Evolutionary conservation across 2,888 invertebrate genomes (phyloP).

Genomic region (Tenthredo livida): DNA sequence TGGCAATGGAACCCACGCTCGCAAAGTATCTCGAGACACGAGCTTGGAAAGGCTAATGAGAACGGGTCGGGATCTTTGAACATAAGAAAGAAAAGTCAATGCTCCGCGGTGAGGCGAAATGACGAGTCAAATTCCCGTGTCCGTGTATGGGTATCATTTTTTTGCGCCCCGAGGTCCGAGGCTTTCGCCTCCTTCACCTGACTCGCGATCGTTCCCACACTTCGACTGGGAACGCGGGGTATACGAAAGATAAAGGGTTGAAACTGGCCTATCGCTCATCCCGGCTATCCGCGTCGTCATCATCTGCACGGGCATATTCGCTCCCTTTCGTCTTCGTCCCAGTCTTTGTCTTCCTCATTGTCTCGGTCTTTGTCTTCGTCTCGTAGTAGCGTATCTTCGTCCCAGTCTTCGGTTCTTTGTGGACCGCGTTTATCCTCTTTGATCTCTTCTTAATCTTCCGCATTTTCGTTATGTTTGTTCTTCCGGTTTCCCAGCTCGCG

Average conservation of each 20-base stretch:
- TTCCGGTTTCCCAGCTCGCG: slow-evolving; percentile 2
- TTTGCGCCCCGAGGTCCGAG: background rate
- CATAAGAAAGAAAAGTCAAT: background rate
- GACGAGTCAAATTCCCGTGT: background rate
- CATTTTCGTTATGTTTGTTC: slow-evolving; percentile 2
- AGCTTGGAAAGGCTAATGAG: background rate
- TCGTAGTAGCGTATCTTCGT: too few species aligned
- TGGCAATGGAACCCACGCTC: background rate
- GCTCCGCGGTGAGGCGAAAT: background rate
- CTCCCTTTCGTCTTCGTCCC: background rate
- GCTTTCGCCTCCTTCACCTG: background rate
- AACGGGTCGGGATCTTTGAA: background rate
- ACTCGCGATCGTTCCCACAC: background rate
- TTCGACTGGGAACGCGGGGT: background rate
- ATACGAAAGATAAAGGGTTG: background rate
- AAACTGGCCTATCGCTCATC: slow-evolving; percentile 19
- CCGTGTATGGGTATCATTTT: background rate
- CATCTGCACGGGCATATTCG: background rate
- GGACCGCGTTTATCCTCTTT: background rate
- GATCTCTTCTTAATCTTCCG: slow-evolving; percentile 10
- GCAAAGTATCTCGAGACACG: slow-evolving; percentile 9
- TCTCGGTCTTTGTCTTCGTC: background rate
- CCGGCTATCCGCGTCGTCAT: background rate
- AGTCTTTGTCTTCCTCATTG: background rate
- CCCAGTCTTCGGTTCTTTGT: background rate